Conservation (phyloP, 1,140 invertebrate genomes). For the Diorhabda carinulata region DNA sequence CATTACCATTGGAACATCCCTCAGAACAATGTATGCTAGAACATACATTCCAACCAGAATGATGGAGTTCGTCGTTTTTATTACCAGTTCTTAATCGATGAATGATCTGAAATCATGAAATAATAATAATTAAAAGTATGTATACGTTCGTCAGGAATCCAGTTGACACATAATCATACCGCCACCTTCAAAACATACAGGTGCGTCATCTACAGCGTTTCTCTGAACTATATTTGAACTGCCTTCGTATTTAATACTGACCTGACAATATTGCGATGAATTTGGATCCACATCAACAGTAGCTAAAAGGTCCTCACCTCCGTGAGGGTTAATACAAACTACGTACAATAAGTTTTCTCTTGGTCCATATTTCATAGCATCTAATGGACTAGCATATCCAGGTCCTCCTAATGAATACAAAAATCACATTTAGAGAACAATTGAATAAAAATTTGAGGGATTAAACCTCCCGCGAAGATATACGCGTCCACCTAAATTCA, state of each 20-base stretch:
- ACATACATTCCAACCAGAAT: constrained; percentile 95
- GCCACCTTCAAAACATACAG: background rate
- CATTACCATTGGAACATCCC: constrained; percentile 55
- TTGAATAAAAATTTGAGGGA: too few relatives aligned
- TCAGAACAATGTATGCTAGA: constrained; percentile 69
- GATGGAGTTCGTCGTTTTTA: constrained; percentile 86
- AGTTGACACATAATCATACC: background rate
- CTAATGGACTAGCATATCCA: constrained; percentile 72
- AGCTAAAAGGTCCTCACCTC: constrained; percentile 74
- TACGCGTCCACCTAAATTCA: too few relatives aligned
- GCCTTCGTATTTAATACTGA: constrained; percentile 44
- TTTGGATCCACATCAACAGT: constrained; percentile 88
- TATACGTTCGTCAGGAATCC: background rate
- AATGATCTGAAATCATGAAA: constrained; percentile 69
- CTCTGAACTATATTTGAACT: background rate
- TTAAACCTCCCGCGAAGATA: too few relatives aligned
- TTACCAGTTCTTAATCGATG: constrained; percentile 76
- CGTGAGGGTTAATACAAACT: constrained; percentile 74
- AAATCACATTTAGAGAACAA: too few relatives aligned
- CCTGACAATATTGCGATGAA: constrained; percentile 82
- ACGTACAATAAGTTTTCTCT: constrained; percentile 84
- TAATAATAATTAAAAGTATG: background rate
- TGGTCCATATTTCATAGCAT: constrained; percentile 75
- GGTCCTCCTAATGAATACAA: constrained; percentile 51
- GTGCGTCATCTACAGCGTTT: background rate